These are phyloP conservation scores for Phrynocephalus versicolor DNA, from an alignment of 2,113 vertebrate genomes.

Conservation along the genomic window DNA sequence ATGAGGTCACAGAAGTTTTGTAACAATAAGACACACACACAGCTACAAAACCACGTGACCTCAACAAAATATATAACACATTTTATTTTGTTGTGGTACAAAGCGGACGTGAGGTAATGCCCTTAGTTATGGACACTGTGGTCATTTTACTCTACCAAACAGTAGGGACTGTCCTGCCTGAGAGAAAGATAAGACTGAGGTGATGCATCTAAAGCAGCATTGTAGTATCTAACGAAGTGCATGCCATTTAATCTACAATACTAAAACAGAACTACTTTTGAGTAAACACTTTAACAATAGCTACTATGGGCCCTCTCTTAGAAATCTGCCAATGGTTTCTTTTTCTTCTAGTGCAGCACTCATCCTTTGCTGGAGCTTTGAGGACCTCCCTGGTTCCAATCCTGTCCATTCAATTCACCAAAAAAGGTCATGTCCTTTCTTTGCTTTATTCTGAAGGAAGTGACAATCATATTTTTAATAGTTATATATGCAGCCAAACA, in stretches of 20 bases:
- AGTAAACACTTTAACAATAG: background rate
- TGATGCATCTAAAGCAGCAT: background rate
- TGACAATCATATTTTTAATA: slow-evolving; percentile 20
- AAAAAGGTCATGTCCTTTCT: slow-evolving; percentile 10
- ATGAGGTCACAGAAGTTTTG: too few species aligned
- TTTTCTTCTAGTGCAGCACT: background rate
- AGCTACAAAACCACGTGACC: too few species aligned
- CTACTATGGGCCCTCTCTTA: background rate
- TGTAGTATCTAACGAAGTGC: background rate
- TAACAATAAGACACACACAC: too few species aligned
- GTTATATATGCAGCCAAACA: slow-evolving; percentile 15
- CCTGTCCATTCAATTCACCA: slow-evolving; percentile 2
- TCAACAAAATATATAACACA: too few species aligned
- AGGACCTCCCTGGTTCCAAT: background rate
- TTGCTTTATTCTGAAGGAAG: slow-evolving; percentile 34
- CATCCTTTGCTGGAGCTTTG: background rate
- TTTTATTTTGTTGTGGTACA: too few species aligned
- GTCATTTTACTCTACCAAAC: too few species aligned
- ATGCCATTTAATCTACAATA: background rate
- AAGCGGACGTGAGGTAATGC: too few species aligned
- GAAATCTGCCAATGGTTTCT: background rate
- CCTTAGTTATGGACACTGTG: too few species aligned
- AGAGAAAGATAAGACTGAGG: background rate
- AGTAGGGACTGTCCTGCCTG: background rate
- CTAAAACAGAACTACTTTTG: background rate